Evolutionary conservation across 1,140 invertebrate genomes (phyloP), one percentile per base, ranked within the genome.

Genomic region (Plodia interpunctella): DNA sequence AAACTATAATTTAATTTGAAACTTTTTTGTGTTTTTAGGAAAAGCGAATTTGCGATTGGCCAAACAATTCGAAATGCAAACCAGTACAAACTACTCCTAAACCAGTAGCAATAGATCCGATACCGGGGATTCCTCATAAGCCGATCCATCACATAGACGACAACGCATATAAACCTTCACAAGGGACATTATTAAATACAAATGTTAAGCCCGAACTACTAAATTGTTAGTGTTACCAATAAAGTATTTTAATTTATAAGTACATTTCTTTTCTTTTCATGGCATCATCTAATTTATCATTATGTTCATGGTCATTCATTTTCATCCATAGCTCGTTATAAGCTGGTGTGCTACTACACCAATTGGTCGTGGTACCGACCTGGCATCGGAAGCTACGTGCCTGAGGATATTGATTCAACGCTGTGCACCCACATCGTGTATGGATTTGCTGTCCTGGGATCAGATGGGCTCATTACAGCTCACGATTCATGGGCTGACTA

Each of bases 301-400:
- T 57, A 50, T 53, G 19, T 62, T 58, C 15, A 53, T 15, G 2
- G 5, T 44, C 38, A 44, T 44, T 44, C 38, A 44, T 44, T 63
- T 59, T 57, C 63, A 76, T 74, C 78, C 80, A 25, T 53, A 87
- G 91, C 90, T n/a, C 84, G 92, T 51, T 94, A 92, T 66, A 93
- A 96, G 85, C 90, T 98, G 0, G 95, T 98, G 0, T 98, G 97
- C 71, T 98, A 98, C 78, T 98, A 97, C 76, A 97, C 96, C 0
- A 98, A 98, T 74, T 98, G 97, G 97, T 96, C 97, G 0, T 97
- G 97, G 95, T 97, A 97, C 68, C 91, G 96, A n/a, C 93, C 92
- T 63, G 96, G 95, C 0, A 70, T 92, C 13, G 97, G 95, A 49
- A 95, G 95, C 71, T 97, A 95, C 67, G 84, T 93, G 0, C 96